A percentile compares a stretch with the other conserved stretches of the same genome.
Conservation (phyloP, 1,140 invertebrate genomes). For the Artemia franciscana region DNA sequence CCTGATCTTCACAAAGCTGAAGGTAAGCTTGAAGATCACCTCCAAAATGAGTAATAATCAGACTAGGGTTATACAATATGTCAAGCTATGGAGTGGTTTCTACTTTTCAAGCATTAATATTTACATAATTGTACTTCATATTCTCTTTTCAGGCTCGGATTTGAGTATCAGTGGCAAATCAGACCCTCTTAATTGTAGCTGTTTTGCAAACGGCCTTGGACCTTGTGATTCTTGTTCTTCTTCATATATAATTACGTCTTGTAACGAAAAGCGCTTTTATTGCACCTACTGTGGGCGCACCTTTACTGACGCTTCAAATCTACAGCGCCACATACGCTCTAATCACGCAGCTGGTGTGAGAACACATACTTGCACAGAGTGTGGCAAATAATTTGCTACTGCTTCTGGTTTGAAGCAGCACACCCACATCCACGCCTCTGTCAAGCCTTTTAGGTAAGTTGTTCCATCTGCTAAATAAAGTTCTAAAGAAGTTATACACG, state of each 20-base stretch:
- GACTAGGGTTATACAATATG: too few relatives aligned
- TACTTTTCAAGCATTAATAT: too few relatives aligned
- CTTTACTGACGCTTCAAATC: slow-evolving; percentile 83
- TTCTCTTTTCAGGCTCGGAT: not conserved
- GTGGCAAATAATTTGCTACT: slow-evolving; percentile 93
- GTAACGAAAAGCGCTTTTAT: slow-evolving; percentile 30
- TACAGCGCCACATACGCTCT: slow-evolving; percentile 81
- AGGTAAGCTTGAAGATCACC: too few relatives aligned
- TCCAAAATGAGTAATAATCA: too few relatives aligned
- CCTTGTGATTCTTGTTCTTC: not conserved
- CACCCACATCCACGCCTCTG: slow-evolving; percentile 93
- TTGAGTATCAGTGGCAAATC: not conserved
- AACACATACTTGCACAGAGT: slow-evolving; percentile 78
- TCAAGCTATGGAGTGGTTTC: too few relatives aligned
- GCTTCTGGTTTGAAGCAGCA: slow-evolving; percentile 96
- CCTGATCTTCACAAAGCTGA: too few relatives aligned
- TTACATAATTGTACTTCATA: too few relatives aligned
- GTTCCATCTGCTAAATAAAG: too few relatives aligned
- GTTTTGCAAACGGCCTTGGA: not conserved
- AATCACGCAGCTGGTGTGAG: slow-evolving; percentile 26
- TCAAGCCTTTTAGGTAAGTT: slow-evolving; percentile 32
- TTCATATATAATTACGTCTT: not conserved
- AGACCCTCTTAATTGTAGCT: not conserved
- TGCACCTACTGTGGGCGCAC: slow-evolving; percentile 86
- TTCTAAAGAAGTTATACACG: too few relatives aligned